Evolutionary conservation across 2,113 vertebrate species (phyloP).

Genomic region (Nerophis ophidion): DNA sequence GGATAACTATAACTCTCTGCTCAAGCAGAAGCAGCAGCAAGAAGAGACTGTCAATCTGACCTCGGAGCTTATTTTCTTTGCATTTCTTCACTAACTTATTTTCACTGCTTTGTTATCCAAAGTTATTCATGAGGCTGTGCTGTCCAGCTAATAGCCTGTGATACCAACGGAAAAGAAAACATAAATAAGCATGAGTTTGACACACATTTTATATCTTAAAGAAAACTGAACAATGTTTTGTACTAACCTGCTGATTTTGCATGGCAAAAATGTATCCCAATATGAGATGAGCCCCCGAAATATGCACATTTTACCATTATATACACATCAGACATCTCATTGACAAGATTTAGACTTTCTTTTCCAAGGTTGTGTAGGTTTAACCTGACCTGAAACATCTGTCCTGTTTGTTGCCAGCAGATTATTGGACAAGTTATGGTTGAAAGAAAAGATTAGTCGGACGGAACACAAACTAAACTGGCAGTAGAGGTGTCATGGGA

Average conservation of each 20-base stretch:
- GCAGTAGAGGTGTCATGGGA: background rate
- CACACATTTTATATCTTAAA: too few species aligned
- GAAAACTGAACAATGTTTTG: too few species aligned
- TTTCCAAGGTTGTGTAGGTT: background rate
- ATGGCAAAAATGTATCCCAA: background rate
- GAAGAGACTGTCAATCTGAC: background rate
- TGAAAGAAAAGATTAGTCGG: background rate
- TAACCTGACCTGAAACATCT: background rate
- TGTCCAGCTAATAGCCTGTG: background rate
- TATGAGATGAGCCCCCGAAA: background rate
- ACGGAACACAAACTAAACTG: background rate
- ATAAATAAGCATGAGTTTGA: too few species aligned
- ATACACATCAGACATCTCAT: background rate
- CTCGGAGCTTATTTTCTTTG: background rate
- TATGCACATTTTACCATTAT: background rate
- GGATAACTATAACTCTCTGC: background rate
- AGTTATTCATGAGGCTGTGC: too few species aligned
- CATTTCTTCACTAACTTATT: background rate
- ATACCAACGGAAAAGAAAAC: too few species aligned
- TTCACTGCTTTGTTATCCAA: background rate
- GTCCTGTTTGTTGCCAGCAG: background rate
- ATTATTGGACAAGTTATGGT: background rate
- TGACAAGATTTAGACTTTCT: background rate
- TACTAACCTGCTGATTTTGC: too few species aligned
- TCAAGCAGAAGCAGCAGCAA: background rate